Evolutionary conservation across 2,113 vertebrate genomes (phyloP), one percentile per base, ranked within the genome.

Genomic region (Smithornis capensis): DNA sequence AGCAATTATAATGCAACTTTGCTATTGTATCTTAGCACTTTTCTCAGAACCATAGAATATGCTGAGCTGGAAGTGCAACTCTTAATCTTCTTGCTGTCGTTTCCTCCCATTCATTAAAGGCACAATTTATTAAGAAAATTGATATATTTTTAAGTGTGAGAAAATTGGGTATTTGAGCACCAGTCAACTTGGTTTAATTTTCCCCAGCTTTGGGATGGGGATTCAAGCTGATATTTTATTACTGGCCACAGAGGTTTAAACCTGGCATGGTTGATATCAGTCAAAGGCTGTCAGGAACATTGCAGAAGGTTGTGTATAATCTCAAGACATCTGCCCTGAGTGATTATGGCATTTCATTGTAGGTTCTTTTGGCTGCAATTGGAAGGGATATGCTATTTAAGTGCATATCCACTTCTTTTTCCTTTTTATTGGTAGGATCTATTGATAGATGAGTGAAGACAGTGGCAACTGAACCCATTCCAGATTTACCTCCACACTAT

Each of bases 371-470:
- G 45, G 37, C 84, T 87, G 25, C 42, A 55, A 0, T 90, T 85
- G 67, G 57, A 94, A 91, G 31, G 14, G 65, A 52, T 78, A 85
- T 55, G 75, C 60, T 90, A 73, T 89, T 92, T 91, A 91, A 89
- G 60, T 35, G 55, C 65, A 73, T 73, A 92, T 73, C 44, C 29
- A 59, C 38, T 82, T 65, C 35, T 78, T 86, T 68, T 92, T 75
- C 25, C 17, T n/a, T 87, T 84, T 71, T 76, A 65, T 92, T 91
- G 73, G 59, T 42, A 57, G 67, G 63, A 35, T 49, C 62, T 45
- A 87, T 59, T 87, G 91, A 91, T 89, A 95, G 79, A 95, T 90
- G 38, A 94, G 52, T 25, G 40, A 85, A 95, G 89, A 90, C 75
- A 87, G 81, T 31, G 42, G 87, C 70, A 85, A 38, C 38, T 91